A percentile compares a stretch with the other conserved stretches of the same genome.
These are phyloP conservation scores for Turnix velox DNA, from an alignment of 2,113 vertebrate species.

Conservation along the genomic window DNA sequence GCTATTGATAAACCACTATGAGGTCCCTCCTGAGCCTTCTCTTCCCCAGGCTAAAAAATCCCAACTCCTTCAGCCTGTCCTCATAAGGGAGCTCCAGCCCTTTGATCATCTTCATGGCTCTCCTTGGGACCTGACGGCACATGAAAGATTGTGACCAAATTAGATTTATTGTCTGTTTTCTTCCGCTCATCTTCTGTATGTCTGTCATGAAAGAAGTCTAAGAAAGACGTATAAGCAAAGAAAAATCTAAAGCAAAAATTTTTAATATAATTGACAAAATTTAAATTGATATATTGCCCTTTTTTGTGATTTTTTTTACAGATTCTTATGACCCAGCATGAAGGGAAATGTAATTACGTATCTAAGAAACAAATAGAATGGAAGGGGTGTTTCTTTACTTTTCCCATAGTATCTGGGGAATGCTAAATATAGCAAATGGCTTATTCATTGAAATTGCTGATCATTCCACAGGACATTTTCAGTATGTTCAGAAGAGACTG, in stretches of 20 bases:
- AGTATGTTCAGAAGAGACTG: neutral
- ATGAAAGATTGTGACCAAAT: neutral
- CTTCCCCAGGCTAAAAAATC: no score
- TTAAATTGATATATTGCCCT: neutral
- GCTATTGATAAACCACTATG: no score
- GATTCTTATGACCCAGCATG: neutral
- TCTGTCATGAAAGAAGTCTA: neutral
- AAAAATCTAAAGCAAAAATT: neutral
- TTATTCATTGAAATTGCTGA: neutral
- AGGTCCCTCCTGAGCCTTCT: no score
- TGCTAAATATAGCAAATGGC: neutral
- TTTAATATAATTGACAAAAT: rapidly evolving
- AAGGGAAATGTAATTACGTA: neutral
- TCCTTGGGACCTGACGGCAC: no score
- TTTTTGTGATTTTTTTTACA: neutral
- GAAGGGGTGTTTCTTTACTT: neutral
- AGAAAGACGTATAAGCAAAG: no score
- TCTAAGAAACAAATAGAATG: neutral
- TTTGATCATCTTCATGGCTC: no score
- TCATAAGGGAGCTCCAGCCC: no score
- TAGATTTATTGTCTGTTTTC: neutral
- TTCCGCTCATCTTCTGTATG: neutral
- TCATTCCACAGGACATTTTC: neutral
- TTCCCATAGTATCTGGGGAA: neutral
- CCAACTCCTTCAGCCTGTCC: no score